Conservation (phyloP, 2,113 vertebrate species). For the Pipra filicauda region DNA sequence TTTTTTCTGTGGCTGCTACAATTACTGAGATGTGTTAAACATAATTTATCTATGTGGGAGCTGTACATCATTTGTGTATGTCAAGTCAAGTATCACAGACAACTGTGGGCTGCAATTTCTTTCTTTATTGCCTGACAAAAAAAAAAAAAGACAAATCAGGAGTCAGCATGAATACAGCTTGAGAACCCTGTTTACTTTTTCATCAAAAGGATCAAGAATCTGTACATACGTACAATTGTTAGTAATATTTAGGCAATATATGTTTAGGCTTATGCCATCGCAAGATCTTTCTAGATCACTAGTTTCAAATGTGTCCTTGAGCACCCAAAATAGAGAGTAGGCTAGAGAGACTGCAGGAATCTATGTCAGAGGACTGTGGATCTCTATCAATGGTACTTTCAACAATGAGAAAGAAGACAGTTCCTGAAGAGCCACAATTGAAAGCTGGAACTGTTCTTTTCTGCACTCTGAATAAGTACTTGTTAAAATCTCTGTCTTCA, state of each 20-base stretch:
- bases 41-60: neutral
- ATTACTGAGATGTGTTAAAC: neutral
- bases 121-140: slow-evolving; percentile 74
- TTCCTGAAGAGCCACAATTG: neutral
- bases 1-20: neutral
- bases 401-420: neutral
- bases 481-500: neutral
- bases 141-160: neutral
- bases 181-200: neutral
- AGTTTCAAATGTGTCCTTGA: neutral
- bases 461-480: neutral
- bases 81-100: neutral
- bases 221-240: neutral
- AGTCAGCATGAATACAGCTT: neutral
- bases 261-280: neutral
- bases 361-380: neutral
- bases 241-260: neutral
- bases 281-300: neutral
- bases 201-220: neutral
- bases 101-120: slow-evolving; percentile 72
- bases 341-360: neutral
- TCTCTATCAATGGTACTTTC: neutral
- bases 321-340: neutral
- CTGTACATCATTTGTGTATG: neutral
- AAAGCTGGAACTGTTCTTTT: neutral